phyloP scores from a whole-genome alignment of 2,113 vertebrate genomes.

The Rhynchomys soricoides region DNA sequence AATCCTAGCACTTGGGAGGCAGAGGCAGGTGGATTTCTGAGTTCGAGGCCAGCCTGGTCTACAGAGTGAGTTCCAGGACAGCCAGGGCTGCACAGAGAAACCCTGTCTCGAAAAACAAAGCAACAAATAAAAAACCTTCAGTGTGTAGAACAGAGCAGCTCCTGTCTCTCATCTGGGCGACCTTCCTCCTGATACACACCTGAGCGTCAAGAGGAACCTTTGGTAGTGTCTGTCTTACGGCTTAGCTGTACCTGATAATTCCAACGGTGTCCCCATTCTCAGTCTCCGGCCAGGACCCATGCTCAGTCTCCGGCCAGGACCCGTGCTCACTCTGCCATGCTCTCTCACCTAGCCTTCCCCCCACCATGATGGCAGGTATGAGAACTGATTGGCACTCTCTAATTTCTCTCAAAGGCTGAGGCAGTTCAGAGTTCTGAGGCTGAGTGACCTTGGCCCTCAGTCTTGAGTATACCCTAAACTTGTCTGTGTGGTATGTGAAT shows the following conservation, averaged over 20 bases:
- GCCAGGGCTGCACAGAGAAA: too few relatives aligned
- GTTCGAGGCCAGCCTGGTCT: too few relatives aligned
- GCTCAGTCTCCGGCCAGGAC: neutral
- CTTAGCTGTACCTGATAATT: neutral
- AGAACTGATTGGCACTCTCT: rapidly evolving
- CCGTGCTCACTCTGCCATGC: too few relatives aligned
- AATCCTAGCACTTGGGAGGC: too few relatives aligned
- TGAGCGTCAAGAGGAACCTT: neutral
- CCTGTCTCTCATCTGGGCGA: neutral
- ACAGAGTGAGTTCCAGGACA: too few relatives aligned
- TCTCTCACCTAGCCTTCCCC: rapidly evolving
- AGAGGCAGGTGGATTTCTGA: too few relatives aligned
- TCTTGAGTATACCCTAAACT: neutral
- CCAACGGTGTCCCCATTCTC: neutral
- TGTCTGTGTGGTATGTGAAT: neutral
- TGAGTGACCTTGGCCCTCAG: neutral
- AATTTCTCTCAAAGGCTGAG: neutral
- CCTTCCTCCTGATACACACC: neutral
- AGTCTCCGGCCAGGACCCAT: neutral
- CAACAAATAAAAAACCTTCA: neutral
- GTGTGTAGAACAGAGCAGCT: neutral
- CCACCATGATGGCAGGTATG: neutral
- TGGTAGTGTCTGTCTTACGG: neutral
- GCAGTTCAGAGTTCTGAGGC: neutral
- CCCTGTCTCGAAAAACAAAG: too few relatives aligned